These are phyloP conservation scores for Rhogogaster chlorosoma DNA, from an alignment of 2,888 invertebrate genomes.

Conservation along the genomic window DNA sequence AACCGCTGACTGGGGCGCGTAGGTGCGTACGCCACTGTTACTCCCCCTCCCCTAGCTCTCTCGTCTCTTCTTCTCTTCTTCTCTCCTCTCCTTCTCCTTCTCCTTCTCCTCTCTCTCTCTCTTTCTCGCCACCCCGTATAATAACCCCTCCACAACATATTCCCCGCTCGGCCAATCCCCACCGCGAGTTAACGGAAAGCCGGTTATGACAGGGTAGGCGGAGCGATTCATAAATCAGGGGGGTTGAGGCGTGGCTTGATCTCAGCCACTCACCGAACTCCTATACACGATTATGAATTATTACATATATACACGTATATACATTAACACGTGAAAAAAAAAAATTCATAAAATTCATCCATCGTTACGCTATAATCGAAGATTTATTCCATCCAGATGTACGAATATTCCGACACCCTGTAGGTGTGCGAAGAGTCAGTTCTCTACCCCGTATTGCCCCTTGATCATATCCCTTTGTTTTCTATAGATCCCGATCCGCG, in stretches of 20 bases:
- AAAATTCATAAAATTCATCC: not conserved
- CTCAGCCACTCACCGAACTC: slow-evolving; percentile 74
- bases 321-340: not conserved
- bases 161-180: slow-evolving; percentile 32
- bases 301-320: slow-evolving; percentile 59
- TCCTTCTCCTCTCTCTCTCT: not conserved
- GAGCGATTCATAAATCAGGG: slow-evolving; percentile 77
- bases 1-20: slow-evolving; percentile 68
- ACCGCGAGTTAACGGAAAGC: slow-evolving; percentile 57
- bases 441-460: too few species aligned
- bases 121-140: slow-evolving; percentile 10
- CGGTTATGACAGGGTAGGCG: slow-evolving; percentile 77
- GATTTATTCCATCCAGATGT: too few species aligned
- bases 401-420: too few species aligned
- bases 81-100: not conserved
- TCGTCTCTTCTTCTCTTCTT: not conserved
- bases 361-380: too few species aligned
- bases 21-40: slow-evolving; percentile 55
- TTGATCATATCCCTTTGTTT: not conserved
- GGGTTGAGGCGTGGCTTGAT: slow-evolving; percentile 55
- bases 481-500: not conserved
- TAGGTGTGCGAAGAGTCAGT: too few species aligned
- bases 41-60: not conserved
- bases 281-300: slow-evolving; percentile 74
- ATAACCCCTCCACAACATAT: slow-evolving; percentile 23